A percentile compares a stretch with the other conserved stretches of the same genome.
These are phyloP conservation scores for Norana najaformis DNA, from an alignment of 2,888 invertebrate genomes.

Conservation along the genomic window DNA sequence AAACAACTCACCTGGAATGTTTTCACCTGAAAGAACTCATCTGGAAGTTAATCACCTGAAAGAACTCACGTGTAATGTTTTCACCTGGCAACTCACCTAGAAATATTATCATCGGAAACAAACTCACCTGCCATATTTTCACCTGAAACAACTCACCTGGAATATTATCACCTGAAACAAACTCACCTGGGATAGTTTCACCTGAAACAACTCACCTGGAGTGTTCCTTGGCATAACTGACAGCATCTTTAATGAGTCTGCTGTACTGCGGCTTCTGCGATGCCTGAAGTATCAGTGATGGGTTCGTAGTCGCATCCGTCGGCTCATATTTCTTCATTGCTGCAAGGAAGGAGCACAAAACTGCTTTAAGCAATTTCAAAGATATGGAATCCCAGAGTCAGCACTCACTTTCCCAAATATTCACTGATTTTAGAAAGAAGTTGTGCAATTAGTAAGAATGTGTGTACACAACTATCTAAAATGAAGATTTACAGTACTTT, in stretches of 20 bases:
- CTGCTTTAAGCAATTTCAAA: background rate
- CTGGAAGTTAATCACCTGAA: too few relatives aligned
- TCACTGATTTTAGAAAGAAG: background rate
- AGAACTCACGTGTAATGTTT: too few relatives aligned
- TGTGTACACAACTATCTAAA: background rate
- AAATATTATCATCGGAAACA: too few relatives aligned
- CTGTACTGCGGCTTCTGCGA: constrained; percentile 92
- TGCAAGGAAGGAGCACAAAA: constrained; percentile 65
- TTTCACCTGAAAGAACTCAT: too few relatives aligned
- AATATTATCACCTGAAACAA: too few relatives aligned
- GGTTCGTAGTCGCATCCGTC: constrained; percentile 98
- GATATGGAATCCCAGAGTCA: background rate
- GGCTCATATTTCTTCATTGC: constrained; percentile 96
- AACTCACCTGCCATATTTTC: too few relatives aligned
- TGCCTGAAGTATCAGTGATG: constrained; percentile 91
- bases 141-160: too few relatives aligned
- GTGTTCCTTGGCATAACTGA: constrained; percentile 77
- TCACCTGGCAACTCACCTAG: too few relatives aligned
- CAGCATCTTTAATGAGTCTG: constrained; percentile 83
- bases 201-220: constrained; percentile 34
- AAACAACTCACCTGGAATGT: too few relatives aligned
- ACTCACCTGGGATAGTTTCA: too few relatives aligned
- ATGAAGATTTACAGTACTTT: too few relatives aligned
- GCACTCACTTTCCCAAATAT: background rate
- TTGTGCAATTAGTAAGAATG: background rate